Base-by-base conservation (phyloP, 2,113 vertebrate genomes). In the Alligator sinensis region DNA sequence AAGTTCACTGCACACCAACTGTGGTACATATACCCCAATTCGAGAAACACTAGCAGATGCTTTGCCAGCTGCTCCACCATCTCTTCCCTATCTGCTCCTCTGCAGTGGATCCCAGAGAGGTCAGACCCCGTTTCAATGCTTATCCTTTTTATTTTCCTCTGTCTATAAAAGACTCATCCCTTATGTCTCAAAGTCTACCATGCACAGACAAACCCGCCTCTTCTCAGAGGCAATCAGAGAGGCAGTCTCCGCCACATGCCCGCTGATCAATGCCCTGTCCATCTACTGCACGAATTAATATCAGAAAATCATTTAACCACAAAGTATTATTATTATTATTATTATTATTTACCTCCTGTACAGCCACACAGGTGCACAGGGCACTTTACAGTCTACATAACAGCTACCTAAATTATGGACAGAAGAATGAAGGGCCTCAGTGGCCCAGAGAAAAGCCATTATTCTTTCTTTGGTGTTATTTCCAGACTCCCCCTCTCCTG, bases 241-340 rank as follows among this genome's bases (percentile, higher is more conserved):
- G 72, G 84, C 74, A 89, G 79, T 70, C 82, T 64, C 38, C 47
- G 72, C 75, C 63, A 78, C 82, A 87, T 76, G 82, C 82, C 62
- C 25, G 92, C 77, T 91, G 28, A 94, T 84, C 90, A 95, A 96
- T 47, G 92, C 91, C 58, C 77, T 38, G 68, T 30, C 91, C 93
- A 81, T 81, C 83, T 81, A 38, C 70, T 61, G 76, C 61, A 14
- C 84, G 87, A 91, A 95, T 95, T 91, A 64, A 86, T 78, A 70
- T 84, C 86, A 77, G 88, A 95, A 88, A 87, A 25, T 96, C 82
- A 84, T 93, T 91, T 94, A 88, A 95, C 87, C 89, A 25, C 95
- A 95, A 93, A 64, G 82, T 86, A 92, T 91, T 89, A 76, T 76
- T 91, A 61, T 86, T 96, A 94, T 93, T 95, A 92, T 92, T 89